phyloP scores from a whole-genome alignment of 2,797 vertebrate genomes.

The Poliocrania exsul region DNA sequence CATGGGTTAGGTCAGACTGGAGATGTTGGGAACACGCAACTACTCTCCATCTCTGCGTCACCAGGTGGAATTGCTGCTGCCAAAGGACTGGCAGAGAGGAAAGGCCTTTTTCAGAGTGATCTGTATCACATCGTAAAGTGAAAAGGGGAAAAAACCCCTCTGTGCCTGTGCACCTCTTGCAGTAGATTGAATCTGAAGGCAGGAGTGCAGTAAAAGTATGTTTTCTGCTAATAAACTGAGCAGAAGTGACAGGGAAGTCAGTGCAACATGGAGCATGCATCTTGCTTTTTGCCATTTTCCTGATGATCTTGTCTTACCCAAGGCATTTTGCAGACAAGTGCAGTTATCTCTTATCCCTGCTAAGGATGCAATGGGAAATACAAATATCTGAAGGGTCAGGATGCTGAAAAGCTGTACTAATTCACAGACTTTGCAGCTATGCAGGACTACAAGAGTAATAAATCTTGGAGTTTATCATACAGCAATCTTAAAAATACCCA shows the following conservation, averaged over 20 bases:
- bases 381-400: slow-evolving; percentile 1
- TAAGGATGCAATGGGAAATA: not conserved
- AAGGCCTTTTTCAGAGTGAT: not conserved
- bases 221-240: slow-evolving; percentile 49
- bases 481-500: not conserved
- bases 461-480: not conserved
- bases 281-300: slow-evolving; percentile 38
- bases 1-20: not conserved
- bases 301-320: slow-evolving; percentile 29
- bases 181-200: slow-evolving; percentile 54
- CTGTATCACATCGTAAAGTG: not conserved
- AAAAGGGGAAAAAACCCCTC: not conserved
- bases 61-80: not conserved
- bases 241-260: slow-evolving; percentile 58
- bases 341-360: not conserved
- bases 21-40: not conserved
- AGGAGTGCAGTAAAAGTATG: slow-evolving; percentile 29
- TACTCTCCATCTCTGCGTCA: slow-evolving; percentile 6
- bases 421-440: not conserved
- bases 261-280: not conserved
- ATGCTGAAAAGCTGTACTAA: not conserved
- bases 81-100: not conserved
- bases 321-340: slow-evolving; percentile 6
- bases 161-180: not conserved
- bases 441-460: not conserved